These are phyloP conservation scores for Arctocebus calabarensis DNA, from an alignment of 2,797 vertebrate genomes.

Conservation along the genomic window DNA sequence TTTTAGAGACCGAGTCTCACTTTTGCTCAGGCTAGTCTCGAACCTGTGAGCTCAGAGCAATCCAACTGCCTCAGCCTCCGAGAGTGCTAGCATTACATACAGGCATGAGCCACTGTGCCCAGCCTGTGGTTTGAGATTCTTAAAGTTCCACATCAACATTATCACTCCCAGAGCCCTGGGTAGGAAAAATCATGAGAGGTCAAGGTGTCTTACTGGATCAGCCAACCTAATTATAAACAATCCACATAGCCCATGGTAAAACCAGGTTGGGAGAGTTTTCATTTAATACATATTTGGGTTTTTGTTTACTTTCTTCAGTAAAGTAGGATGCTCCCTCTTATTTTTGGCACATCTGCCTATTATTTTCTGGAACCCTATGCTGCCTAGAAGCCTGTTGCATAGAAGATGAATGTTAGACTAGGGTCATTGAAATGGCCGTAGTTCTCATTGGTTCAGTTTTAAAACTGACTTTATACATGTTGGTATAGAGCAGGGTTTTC, in stretches of 20 bases:
- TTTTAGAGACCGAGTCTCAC: too few species aligned
- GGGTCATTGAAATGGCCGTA: neutral
- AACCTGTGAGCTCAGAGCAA: too few species aligned
- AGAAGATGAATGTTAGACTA: conserved; percentile 17
- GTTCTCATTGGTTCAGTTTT: neutral
- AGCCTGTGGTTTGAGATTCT: neutral
- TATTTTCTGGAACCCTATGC: neutral
- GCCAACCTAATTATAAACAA: neutral
- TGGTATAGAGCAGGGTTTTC: neutral
- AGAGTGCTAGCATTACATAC: too few species aligned
- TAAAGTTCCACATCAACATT: neutral
- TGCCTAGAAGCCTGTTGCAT: conserved; percentile 61
- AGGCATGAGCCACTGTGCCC: too few species aligned
- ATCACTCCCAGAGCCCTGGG: neutral
- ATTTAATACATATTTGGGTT: neutral
- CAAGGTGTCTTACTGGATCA: neutral
- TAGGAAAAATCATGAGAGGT: neutral
- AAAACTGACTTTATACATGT: neutral
- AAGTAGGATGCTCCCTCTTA: neutral
- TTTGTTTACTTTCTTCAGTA: conserved; percentile 37
- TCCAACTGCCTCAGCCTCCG: too few species aligned
- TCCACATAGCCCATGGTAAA: neutral
- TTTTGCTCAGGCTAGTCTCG: too few species aligned
- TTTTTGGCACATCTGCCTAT: neutral
- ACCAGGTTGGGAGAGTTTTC: neutral